Percentiles rank a stretch among this genome's conserved stretches.
These are phyloP conservation scores for Enteromius paludinosus DNA, from an alignment of 2,797 vertebrate genomes.

Conservation along the genomic window DNA sequence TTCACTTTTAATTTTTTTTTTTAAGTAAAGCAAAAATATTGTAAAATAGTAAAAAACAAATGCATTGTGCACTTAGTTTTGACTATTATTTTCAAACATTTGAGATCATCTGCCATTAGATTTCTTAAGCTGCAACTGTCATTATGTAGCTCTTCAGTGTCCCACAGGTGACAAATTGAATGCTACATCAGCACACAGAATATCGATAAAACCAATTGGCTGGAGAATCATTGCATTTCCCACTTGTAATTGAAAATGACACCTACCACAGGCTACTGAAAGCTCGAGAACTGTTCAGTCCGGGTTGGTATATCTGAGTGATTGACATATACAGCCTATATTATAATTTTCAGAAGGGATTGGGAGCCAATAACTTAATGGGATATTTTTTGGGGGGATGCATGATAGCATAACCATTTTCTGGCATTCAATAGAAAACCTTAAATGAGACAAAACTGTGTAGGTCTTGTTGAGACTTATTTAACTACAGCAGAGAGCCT, in stretches of 20 bases:
- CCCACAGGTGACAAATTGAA: conserved; percentile 52
- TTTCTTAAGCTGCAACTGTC: conserved; percentile 30
- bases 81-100: neutral
- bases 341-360: neutral
- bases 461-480: conserved; percentile 32
- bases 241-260: conserved; percentile 46
- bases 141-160: conserved; percentile 4
- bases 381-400: neutral
- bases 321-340: neutral
- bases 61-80: neutral
- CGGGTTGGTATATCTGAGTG: neutral
- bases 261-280: conserved; percentile 50
- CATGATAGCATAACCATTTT: neutral
- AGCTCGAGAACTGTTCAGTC: conserved; percentile 8
- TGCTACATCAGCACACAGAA: conserved; percentile 35
- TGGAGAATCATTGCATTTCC: conserved; percentile 50
- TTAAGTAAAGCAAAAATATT: neutral
- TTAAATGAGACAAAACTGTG: conserved; percentile 31
- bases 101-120: neutral
- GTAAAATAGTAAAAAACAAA: neutral
- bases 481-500: conserved; percentile 39
- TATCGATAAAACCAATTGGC: conserved; percentile 56
- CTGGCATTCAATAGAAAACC: neutral
- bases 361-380: neutral
- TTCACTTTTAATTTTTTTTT: neutral